Evolutionary conservation across 2,113 vertebrate genomes (phyloP), one percentile per base, ranked within the genome.

Genomic region (Conger conger): DNA sequence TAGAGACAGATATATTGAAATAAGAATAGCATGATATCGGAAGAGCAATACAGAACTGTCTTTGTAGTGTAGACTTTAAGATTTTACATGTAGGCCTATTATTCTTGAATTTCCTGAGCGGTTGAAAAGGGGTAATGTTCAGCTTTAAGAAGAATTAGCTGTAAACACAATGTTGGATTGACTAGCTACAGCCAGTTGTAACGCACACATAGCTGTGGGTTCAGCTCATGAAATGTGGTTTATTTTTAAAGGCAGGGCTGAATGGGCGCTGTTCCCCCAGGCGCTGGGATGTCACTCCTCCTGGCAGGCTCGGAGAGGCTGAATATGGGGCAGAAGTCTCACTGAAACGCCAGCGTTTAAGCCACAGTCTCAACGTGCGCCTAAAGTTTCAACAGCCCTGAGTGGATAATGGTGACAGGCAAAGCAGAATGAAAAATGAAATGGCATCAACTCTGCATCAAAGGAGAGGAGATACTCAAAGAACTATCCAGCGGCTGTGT

Each of bases 391-490:
- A 37, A 1, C 63, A 23, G 60, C 27, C 50, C 80, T n/a, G 27
- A 79, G 40, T 45, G 33, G 35, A 54, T 15, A 57, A 35, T 30
- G 16, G 54, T 57, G 81, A 60, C 54, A 37, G 80, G 50, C 54
- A 57, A 45, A 35, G 38, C 18, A 27, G 3, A 54, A 37, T 18
- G 45, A 76, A n/a, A 57, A 33, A 78, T 27, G 27, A 76, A 45
- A 84, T 20, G 35, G 11, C 37, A 40, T 16, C 16, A 50, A 27
- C 11, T 33, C 37, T 17, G 2, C 57, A 50, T 80, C 57, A 85
- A 50, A 85, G 36, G 38, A 73, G 37, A 15, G 30, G 37, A 38
- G 57, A 27, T 80, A 37, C 30, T 81, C 60, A 85, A 81, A 85
- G 79, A 18, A 23, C 63, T 3, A 80, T 53, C 38, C 40, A 81